phyloP scores from a whole-genome alignment of 1,140 invertebrate genomes.

The Hylaeus volcanicus region DNA sequence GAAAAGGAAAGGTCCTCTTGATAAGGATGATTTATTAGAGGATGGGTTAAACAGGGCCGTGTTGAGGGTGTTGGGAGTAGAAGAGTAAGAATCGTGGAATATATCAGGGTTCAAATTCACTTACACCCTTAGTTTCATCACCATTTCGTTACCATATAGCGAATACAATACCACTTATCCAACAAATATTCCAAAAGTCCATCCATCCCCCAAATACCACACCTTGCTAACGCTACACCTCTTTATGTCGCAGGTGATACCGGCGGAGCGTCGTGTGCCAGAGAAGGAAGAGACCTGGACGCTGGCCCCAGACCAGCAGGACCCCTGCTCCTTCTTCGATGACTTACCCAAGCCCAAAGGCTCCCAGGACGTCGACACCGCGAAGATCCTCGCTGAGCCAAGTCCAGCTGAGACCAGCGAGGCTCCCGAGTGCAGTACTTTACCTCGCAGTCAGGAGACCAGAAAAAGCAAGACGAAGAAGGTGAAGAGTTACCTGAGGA shows the following conservation, averaged over 20 bases:
- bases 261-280: constrained; percentile 72
- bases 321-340: constrained; percentile 26
- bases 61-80: too few relatives aligned
- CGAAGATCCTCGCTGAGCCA: constrained; percentile 8
- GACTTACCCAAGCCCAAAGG: constrained; percentile 32
- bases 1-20: too few relatives aligned
- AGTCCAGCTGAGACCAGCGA: constrained; percentile 32
- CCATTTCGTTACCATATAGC: too few relatives aligned
- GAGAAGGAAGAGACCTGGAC: constrained; percentile 77
- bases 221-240: background rate
- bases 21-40: too few relatives aligned
- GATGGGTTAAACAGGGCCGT: too few relatives aligned
- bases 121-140: too few relatives aligned
- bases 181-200: too few relatives aligned
- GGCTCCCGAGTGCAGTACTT: constrained; percentile 47
- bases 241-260: constrained; percentile 73
- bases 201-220: too few relatives aligned
- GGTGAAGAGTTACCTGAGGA: constrained; percentile 80
- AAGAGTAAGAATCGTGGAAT: too few relatives aligned
- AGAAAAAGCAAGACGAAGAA: constrained; percentile 78
- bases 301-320: constrained; percentile 59
- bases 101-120: too few relatives aligned
- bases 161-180: too few relatives aligned
- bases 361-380: constrained; percentile 33
- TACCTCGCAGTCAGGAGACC: constrained; percentile 72